Evolutionary conservation across 2,888 invertebrate genomes (phyloP), one percentile per base, ranked within the genome.

Genomic region (Drosophila quinaria): DNA sequence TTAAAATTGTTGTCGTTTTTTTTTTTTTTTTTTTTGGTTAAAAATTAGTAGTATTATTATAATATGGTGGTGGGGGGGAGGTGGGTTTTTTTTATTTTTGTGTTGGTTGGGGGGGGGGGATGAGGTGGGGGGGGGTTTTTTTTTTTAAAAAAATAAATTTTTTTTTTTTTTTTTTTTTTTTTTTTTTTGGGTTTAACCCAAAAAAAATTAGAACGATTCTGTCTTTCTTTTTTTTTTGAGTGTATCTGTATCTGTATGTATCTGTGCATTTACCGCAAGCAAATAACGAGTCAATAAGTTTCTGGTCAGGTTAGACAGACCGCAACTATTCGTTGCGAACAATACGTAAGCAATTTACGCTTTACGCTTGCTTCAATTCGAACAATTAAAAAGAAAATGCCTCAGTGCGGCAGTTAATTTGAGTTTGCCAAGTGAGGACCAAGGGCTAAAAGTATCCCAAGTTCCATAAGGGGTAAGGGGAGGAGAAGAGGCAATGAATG

Each of bases 291-390:
- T 44, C 68, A 50, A 44, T 68, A 66, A 52, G 37, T 56, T 31
- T 5, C n/a, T n/a, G 41, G 54, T 19, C 54, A 54, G 31, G 17
- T 54, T 42, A 31, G 31, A 8, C 22, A 15, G n/a, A 15, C 49
- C 54, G 11, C 71, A 55, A 61, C 51, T 49, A 46, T 52, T 63
- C 29, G 29, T 65, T 62, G 51, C 37, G 29, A 69, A 74, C 80
- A 89, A 89, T 82, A 63, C 85, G 76, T 62, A 66, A 74, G 74
- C 87, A 87, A 89, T 87, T 86, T 85, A 70, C 80, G 89, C 76
- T 89, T 81, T 87, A 78, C 86, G 85, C 80, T 78, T 87, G 76
- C 77, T 78, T 84, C 87, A 63, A 78, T 74, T 64, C 62, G 67
- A 80, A 85, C 86, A 86, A 89, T 86, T 89, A 89, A 73, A 70